Conservation (phyloP, 2,888 invertebrate genomes). For the Maniola hyperantus region DNA sequence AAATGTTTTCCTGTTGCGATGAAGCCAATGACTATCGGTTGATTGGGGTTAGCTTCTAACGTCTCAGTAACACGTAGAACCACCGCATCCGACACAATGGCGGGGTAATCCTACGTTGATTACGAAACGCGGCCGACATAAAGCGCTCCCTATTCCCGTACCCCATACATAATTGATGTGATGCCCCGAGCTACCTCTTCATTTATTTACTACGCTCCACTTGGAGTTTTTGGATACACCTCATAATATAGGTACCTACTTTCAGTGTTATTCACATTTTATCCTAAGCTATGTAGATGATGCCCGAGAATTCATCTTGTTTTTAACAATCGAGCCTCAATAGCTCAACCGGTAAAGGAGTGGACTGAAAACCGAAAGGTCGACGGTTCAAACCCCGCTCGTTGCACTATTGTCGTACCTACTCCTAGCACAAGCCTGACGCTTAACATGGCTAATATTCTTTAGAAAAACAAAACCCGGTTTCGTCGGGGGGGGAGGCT, state of each 20-base stretch:
- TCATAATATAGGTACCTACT: slow-evolving; percentile 8
- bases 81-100: slow-evolving; percentile 24
- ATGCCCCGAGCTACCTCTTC: slow-evolving; percentile 46
- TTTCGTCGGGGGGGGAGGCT: no score
- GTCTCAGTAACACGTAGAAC: background rate
- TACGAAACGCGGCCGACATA: slow-evolving; percentile 46
- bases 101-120: slow-evolving; percentile 31
- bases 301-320: background rate
- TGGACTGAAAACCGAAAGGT: no score
- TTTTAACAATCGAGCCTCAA: no score
- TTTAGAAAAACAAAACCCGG: no score
- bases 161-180: slow-evolving; percentile 56
- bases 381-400: no score
- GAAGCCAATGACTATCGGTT: slow-evolving; percentile 1
- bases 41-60: background rate
- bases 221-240: slow-evolving; percentile 32
- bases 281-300: background rate
- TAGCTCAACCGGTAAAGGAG: no score
- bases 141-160: slow-evolving; percentile 49
- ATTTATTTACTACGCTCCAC: slow-evolving; percentile 52
- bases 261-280: slow-evolving; percentile 10
- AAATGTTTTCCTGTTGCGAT: background rate
- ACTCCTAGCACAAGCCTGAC: no score
- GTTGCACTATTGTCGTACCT: no score
- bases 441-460: no score